Percentiles rank a stretch among this genome's conserved stretches.
phyloP scores from a whole-genome alignment of 2,888 invertebrate genomes.

The Leptopilina drosophilae region DNA sequence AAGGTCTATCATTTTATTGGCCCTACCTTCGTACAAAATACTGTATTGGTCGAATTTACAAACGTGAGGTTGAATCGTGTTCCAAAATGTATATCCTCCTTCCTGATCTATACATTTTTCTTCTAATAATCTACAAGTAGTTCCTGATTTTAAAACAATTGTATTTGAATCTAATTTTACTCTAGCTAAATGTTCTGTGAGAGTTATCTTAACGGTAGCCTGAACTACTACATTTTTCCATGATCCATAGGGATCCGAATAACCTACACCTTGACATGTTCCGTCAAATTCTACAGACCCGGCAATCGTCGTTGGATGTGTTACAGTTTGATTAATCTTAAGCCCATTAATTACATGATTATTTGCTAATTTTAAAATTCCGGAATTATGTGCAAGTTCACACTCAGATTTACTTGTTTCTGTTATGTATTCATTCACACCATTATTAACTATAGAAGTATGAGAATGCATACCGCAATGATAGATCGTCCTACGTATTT shows the following conservation, averaged over 20 bases:
- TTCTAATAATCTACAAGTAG: conserved; percentile 19
- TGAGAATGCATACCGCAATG: conserved; percentile 33
- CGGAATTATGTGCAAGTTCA: not conserved
- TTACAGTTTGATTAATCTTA: not conserved
- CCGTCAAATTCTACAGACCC: no score
- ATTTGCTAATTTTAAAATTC: conserved; percentile 37
- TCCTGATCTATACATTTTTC: no score
- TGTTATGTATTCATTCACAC: not conserved
- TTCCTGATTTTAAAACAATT: conserved; percentile 44
- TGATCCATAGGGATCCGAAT: not conserved
- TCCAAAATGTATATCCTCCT: no score
- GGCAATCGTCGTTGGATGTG: no score
- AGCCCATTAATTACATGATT: not conserved
- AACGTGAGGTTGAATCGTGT: no score
- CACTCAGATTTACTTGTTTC: not conserved
- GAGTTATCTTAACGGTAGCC: conserved; percentile 33
- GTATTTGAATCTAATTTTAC: conserved; percentile 41
- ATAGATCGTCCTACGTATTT: not conserved
- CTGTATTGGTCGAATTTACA: no score
- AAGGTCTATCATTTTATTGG: no score
- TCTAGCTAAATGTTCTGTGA: conserved; percentile 28
- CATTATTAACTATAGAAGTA: conserved; percentile 5
- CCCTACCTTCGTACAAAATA: no score
- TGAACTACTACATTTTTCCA: conserved; percentile 55
- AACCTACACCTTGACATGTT: no score